phyloP scores from a whole-genome alignment of 2,113 vertebrate genomes.

The Hystrix cristata region DNA sequence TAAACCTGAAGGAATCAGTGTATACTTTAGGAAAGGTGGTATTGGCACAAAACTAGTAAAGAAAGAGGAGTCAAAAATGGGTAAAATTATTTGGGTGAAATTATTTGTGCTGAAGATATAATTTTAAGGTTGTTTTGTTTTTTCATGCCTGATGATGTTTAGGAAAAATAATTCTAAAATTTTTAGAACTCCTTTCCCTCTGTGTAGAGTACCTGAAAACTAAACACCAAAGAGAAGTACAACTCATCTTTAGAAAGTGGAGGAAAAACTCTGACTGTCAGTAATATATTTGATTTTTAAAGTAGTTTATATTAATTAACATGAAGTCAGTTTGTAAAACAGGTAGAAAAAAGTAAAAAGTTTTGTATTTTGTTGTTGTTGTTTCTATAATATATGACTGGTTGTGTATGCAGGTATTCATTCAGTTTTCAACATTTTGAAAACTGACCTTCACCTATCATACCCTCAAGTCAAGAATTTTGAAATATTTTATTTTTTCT shows the following conservation, averaged over 20 bases:
- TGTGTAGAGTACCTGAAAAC: conserved; percentile 43
- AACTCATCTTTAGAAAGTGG: conserved; percentile 22
- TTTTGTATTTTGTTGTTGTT: background rate
- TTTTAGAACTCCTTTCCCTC: conserved; percentile 7
- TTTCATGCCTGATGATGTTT: background rate
- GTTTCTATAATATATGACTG: conserved; percentile 19
- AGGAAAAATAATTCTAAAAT: conserved; percentile 31
- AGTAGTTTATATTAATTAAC: conserved; percentile 57
- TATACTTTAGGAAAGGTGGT: background rate
- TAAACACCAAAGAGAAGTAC: conserved; percentile 19
- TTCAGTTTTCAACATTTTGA: background rate
- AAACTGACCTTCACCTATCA: background rate
- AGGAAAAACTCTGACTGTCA: conserved; percentile 42
- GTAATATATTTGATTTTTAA: background rate
- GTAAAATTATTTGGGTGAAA: background rate
- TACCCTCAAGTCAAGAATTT: background rate
- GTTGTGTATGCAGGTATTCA: background rate
- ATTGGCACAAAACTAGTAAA: background rate
- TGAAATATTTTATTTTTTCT: background rate
- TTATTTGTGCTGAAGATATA: background rate
- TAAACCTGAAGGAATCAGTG: background rate
- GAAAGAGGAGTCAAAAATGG: background rate
- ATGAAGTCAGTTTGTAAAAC: conserved; percentile 52
- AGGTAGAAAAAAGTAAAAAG: background rate
- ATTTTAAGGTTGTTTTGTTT: background rate